These are phyloP conservation scores for Sebastes oblongus DNA, from an alignment of 2,797 vertebrate genomes.

Conservation along the genomic window DNA sequence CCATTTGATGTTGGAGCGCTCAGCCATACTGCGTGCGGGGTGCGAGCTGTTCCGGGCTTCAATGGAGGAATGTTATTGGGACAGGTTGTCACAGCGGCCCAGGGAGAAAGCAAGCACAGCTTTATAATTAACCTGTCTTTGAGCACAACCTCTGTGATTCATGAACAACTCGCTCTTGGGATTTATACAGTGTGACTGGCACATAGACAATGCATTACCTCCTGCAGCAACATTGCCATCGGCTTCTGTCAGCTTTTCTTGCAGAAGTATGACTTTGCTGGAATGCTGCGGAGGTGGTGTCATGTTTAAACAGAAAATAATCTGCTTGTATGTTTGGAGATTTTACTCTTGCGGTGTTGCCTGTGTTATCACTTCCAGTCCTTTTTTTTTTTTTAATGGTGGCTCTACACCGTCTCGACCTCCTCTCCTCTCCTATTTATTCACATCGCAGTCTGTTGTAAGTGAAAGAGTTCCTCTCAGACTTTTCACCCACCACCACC, in stretches of 20 bases:
- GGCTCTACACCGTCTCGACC: conserved; percentile 3
- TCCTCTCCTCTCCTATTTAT: conserved; percentile 36
- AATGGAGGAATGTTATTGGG: conserved; percentile 61
- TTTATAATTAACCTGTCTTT: conserved; percentile 81
- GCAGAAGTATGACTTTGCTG: background rate
- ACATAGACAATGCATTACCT: conserved; percentile 41
- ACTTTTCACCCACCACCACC: conserved; percentile 67
- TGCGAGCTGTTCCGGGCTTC: conserved; percentile 41
- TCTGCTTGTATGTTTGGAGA: background rate
- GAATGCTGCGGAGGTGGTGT: conserved; percentile 24
- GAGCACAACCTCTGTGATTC: conserved; percentile 72
- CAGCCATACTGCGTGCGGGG: conserved; percentile 13
- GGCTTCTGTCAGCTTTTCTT: conserved; percentile 15
- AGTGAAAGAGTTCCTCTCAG: conserved; percentile 74
- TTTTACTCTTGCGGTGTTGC: background rate
- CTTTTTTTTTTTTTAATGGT: conserved; percentile 22
- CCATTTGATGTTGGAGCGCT: conserved; percentile 55
- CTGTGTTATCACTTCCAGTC: conserved; percentile 4
- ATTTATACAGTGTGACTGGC: conserved; percentile 47
- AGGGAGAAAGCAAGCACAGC: conserved; percentile 58
- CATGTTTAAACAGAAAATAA: conserved; percentile 2
- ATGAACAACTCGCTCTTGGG: conserved; percentile 59
- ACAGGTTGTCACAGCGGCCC: conserved; percentile 64
- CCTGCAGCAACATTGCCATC: conserved; percentile 19
- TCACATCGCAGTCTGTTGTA: conserved; percentile 40